phyloP scores from a whole-genome alignment of 2,888 invertebrate species.

The Branchinecta sandiegonensis region DNA sequence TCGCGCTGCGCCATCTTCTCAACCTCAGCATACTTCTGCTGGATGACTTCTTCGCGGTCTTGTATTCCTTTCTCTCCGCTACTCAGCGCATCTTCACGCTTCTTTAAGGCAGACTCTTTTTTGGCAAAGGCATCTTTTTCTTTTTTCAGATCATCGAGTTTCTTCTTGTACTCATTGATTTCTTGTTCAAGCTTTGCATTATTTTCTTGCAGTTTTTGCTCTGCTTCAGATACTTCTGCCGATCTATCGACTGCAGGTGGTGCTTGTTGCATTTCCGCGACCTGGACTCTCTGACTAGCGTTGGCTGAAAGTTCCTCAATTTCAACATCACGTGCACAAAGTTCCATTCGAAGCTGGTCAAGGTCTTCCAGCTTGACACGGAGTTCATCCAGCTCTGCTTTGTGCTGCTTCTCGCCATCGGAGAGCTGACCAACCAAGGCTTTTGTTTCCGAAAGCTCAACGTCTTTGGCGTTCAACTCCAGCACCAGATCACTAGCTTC shows the following conservation, averaged over 20 bases:
- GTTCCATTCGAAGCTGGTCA: slow-evolving; percentile 1
- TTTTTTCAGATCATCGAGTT: slow-evolving; percentile 1
- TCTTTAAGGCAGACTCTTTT: background rate
- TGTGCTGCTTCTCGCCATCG: background rate
- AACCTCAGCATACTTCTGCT: background rate
- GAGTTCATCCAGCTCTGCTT: background rate
- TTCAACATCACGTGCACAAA: background rate
- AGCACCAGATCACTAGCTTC: background rate
- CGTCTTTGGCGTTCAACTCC: background rate
- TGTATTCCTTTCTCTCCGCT: background rate
- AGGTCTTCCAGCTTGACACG: background rate
- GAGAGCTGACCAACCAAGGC: background rate
- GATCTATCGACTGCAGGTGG: background rate
- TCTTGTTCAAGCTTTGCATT: background rate
- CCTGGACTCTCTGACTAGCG: background rate
- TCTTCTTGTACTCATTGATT: slow-evolving; percentile 2
- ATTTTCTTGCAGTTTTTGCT: background rate
- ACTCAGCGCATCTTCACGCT: background rate
- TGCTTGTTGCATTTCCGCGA: background rate
- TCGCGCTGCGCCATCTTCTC: background rate
- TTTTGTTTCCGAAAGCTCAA: background rate
- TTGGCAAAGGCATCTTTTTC: background rate
- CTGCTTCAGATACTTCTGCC: background rate
- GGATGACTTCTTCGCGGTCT: background rate
- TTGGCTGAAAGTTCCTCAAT: background rate